Evolutionary conservation across 2,888 invertebrate genomes (phyloP), one percentile per base, ranked within the genome.

Genomic region (Cancer borealis): DNA sequence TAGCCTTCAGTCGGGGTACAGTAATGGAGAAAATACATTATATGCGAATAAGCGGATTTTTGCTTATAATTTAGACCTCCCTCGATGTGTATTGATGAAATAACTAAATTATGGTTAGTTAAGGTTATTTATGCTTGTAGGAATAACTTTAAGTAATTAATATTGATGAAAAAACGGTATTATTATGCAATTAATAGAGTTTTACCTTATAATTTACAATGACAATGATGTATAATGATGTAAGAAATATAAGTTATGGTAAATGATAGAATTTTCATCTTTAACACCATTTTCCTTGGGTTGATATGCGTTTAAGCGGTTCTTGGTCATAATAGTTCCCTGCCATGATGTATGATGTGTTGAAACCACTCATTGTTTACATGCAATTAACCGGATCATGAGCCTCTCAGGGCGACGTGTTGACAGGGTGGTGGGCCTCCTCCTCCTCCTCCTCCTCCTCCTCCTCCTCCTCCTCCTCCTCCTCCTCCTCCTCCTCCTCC

Each of bases 401-500:
- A 73, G 73, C 73, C 26, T 8, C 6, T n/a, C 8, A 73, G 73
- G 73, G 73, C 5, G 73, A 26, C 1, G 73, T 73, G 73, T n/a
- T 73, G 73, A 73, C 73, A n/a, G 17, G 0, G 5, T 73, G 73
- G 14, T 73, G 73, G 73, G 26, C 73, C 26, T 73, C 73, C 73
- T 73, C 21, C 26, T 73, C 21, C 73, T 73, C 73, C 73, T 73
- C 73, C n/a, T 73, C 66, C n/a, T 66, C 66, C n/a, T 66, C n/a
- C 66, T 66, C 66, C 21, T 66, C 66, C 66, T 66, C 66, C 66
- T 66, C n/a, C 66, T 66, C 66, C 66, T 66, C 73, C 73, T 73
- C 73, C 73, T 73, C 73, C 73, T 73, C 73, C 73, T 73, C 73
- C 73, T 73, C 73, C 73, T 73, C 73, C 73, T 73, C 73, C n/a